These are phyloP conservation scores for Latheticus oryzae DNA, from an alignment of 2,888 invertebrate genomes.

Conservation along the genomic window DNA sequence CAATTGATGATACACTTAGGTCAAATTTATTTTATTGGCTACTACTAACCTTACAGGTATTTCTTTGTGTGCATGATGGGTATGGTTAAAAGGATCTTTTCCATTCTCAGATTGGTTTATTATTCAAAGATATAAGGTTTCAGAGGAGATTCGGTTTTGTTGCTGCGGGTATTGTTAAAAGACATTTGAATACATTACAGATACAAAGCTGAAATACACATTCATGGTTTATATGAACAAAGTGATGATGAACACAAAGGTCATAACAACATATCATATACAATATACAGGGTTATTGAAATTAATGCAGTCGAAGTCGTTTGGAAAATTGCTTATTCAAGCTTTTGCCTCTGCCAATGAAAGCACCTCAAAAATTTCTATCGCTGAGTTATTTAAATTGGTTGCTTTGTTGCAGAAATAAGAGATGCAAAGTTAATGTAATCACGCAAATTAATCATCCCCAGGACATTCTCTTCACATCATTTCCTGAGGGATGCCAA, in stretches of 20 bases:
- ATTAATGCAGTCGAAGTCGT: too few relatives aligned
- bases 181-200: conserved; percentile 13
- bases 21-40: conserved; percentile 27
- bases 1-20: conserved; percentile 31
- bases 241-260: too few relatives aligned
- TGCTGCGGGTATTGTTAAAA: conserved; percentile 18
- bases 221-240: too few relatives aligned
- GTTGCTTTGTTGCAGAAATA: too few relatives aligned
- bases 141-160: conserved; percentile 22
- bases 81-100: conserved; percentile 5
- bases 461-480: conserved; percentile 49
- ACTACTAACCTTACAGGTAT: conserved; percentile 11
- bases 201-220: too few relatives aligned
- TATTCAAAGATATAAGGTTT: conserved; percentile 32
- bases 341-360: too few relatives aligned
- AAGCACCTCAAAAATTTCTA: too few relatives aligned
- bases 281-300: too few relatives aligned
- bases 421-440: conserved; percentile 38
- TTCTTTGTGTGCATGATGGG: conserved; percentile 16
- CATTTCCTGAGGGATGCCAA: conserved; percentile 49
- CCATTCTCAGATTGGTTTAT: conserved; percentile 22
- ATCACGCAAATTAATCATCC: conserved; percentile 44
- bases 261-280: too few relatives aligned
- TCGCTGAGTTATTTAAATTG: too few relatives aligned
- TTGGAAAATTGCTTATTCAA: too few relatives aligned